Base-by-base conservation (phyloP, 1,140 invertebrate genomes). In the Ganaspis sp. region DNA sequence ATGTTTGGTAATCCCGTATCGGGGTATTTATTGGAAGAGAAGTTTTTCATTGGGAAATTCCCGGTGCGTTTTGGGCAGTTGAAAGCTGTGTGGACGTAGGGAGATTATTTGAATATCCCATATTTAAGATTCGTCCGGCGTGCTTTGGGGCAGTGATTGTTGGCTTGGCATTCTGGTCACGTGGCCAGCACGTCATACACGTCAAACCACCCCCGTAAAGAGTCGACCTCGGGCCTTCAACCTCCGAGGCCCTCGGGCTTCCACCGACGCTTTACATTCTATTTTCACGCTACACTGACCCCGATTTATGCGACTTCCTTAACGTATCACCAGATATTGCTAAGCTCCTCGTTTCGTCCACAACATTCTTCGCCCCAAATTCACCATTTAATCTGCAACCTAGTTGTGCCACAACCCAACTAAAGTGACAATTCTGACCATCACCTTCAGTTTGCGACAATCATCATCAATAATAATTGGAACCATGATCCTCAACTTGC, bases 281-380 rank as follows among this genome's bases (percentile, higher is more conserved):
- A 90, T 90, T 90, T 91, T 90, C 87, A 90, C 89, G 89, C 88
- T 90, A 84, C 90, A 89, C 85, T 89, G 89, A 90, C 86, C 86
- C 84, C 86, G 85, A 90, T 88, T 87, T 89, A 89, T 89, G 86
- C 86, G 86, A 87, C 87, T 90, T 86, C 78, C 81, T 88, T 81
- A 84, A 81, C 85, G 82, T 89, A 89, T 88, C 84, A 81, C 81
- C 84, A 86, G 87, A 87, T 89, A 90, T 89, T 89, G 87, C 80
- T 82, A 84, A 74, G 82, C 84, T 83, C 86, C 87, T 86, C 86
- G 86, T 89, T 84, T 83, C 85, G 80, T 79, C 70, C 71, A 45
- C 38, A 42, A 73, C 54, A 26, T 58, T 42, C 12, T n/a, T n/a
- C 12, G 23, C n/a, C 58, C 21, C 2, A 54, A 19, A 53, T 17